Evolutionary conservation across 2,113 vertebrate genomes (phyloP), one percentile per base, ranked within the genome.

Genomic region (Microcebus griseorufus): DNA sequence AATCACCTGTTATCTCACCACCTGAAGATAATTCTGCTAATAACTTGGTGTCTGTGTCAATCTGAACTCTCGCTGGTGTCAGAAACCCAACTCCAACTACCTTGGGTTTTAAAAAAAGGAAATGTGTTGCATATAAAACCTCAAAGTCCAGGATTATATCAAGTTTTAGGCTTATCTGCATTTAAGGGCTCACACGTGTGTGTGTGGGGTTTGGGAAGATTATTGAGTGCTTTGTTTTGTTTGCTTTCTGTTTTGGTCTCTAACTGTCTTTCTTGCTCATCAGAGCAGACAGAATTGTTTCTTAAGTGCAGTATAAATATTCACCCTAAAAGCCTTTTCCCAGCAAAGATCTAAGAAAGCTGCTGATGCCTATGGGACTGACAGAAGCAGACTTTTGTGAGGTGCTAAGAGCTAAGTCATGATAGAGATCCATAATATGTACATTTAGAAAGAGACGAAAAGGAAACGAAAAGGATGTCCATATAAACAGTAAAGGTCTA

Each of bases 281-380:
- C 16, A 18, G 83, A 90, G 64, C 34, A 55, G 73, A 89, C 8
- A 9, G 5, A 58, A 67, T 83, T 78, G 53, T 80, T 72, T 69
- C 58, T 80, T 73, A 95, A 94, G 82, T 69, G 53, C 32, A 85
- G 48, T 37, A 16, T 58, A n/a, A n/a, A 78, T 17, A 42, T 51
- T 73, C 34, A 51, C 20, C 27, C 73, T 73, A 75, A 97, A 93
- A 96, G 76, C 65, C 17, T 93, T 37, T 92, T 76, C n/a, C 58
- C n/a, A 48, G 67, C 70, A 83, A 82, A 85, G 79, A 89, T 53
- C 82, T 90, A 27, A 80, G 70, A 75, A 85, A 83, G 17, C 51
- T 65, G 72, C 23, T 45, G 48, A 62, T 48, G n/a, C 29, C 10
- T 55, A 48, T n/a, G 58, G 48, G 55, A 37, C 78, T 76, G 32